Evolutionary conservation across 2,888 invertebrate genomes (phyloP).

Genomic region (Diachrysia chrysitis): DNA sequence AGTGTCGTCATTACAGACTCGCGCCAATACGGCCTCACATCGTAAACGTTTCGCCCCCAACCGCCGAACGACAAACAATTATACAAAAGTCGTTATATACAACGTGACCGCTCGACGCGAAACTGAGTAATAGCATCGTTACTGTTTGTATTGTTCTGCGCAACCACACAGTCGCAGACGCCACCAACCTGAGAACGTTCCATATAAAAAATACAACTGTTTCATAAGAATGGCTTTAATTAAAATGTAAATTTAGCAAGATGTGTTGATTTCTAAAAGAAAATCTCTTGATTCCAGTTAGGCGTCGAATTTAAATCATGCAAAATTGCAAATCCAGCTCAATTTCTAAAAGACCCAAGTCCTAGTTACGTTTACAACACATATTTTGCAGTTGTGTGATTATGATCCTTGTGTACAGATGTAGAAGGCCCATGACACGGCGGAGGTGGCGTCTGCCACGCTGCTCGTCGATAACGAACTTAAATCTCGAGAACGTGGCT

Average conservation of each 20-base stretch:
- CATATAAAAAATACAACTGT: constrained; percentile 17
- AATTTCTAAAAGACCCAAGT: not conserved
- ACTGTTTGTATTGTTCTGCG: constrained; percentile 43
- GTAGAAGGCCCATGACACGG: not conserved
- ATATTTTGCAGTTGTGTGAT: not conserved
- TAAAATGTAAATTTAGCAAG: constrained; percentile 20
- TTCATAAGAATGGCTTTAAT: constrained; percentile 28
- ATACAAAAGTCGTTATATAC: constrained; percentile 42
- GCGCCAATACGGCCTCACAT: constrained; percentile 8
- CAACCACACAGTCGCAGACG: constrained; percentile 36
- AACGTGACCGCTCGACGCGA: constrained; percentile 42
- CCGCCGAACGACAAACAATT: constrained; percentile 24
- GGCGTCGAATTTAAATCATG: not conserved
- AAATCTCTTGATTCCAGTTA: not conserved
- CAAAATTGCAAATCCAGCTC: not conserved
- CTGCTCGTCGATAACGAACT: constrained; percentile 19
- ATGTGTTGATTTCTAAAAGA: constrained; percentile 7
- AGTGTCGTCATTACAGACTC: constrained; percentile 9
- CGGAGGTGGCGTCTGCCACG: not conserved
- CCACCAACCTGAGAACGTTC: constrained; percentile 31
- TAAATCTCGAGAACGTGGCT: constrained; percentile 24
- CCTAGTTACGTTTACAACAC: not conserved
- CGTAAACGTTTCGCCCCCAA: constrained; percentile 23
- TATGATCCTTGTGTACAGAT: constrained; percentile 3
- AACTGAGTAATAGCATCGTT: constrained; percentile 39